Percentiles rank a stretch among this genome's conserved stretches.
Conservation (phyloP, 2,797 vertebrate genomes). For the Danio choprae region DNA sequence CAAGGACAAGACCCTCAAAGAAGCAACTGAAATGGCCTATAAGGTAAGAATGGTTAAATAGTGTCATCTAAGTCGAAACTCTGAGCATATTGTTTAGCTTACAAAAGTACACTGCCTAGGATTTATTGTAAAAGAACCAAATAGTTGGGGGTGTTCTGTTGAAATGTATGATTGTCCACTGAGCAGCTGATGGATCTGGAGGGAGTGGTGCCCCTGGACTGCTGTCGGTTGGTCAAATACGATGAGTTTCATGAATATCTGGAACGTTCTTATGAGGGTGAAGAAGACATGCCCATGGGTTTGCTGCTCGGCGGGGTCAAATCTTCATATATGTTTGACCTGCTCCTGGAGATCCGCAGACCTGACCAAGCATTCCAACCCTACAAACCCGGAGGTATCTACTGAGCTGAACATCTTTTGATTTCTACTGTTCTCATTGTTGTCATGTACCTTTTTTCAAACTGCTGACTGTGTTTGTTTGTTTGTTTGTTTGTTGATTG, state of each 20-base stretch:
- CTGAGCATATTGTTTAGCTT: too few species aligned
- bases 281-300: slow-evolving; percentile 97
- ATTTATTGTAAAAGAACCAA: background rate
- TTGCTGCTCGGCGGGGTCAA: slow-evolving; percentile 95
- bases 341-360: slow-evolving; percentile 91
- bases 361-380: slow-evolving; percentile 95
- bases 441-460: background rate
- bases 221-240: slow-evolving; percentile 97
- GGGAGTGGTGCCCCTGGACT: slow-evolving; percentile 85
- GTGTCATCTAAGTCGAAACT: background rate
- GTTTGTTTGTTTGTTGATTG: slow-evolving; percentile 37
- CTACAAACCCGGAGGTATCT: slow-evolving; percentile 96
- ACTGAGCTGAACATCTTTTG: background rate
- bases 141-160: too few species aligned
- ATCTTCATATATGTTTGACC: slow-evolving; percentile 98
- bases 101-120: background rate
- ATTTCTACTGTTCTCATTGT: too few species aligned
- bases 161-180: background rate
- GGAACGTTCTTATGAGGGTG: slow-evolving; percentile 95
- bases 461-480: background rate
- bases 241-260: slow-evolving; percentile 99
- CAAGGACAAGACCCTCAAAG: slow-evolving; percentile 94
- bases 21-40: slow-evolving; percentile 94
- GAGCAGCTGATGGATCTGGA: slow-evolving; percentile 94
- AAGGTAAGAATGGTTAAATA: slow-evolving; percentile 80